These are phyloP conservation scores for Leucophora obtusa DNA, from an alignment of 2,888 invertebrate species.

Conservation along the genomic window DNA sequence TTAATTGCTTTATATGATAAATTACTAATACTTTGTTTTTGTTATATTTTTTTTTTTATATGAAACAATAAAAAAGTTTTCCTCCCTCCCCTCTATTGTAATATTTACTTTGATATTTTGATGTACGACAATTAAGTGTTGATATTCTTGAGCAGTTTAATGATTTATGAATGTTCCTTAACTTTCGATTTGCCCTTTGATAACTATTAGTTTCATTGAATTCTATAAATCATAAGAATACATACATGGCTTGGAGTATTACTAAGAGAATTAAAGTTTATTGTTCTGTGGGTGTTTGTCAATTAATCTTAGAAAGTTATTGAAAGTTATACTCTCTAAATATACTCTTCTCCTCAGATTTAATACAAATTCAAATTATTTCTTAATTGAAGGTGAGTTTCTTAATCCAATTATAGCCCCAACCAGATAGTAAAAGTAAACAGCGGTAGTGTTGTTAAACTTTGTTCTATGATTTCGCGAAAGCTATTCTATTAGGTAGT, in stretches of 20 bases:
- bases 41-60: not conserved
- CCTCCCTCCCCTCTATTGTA: not conserved
- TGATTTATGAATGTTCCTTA: constrained; percentile 5
- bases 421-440: no score
- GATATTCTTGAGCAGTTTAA: constrained; percentile 31
- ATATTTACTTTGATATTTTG: not conserved
- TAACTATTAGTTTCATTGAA: constrained; percentile 20
- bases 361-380: no score
- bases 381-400: no score
- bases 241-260: constrained; percentile 15
- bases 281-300: constrained; percentile 17
- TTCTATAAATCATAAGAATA: not conserved
- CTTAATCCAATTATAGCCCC: no score
- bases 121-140: constrained; percentile 34
- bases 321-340: no score
- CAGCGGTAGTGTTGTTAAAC: no score
- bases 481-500: no score
- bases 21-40: constrained; percentile 47
- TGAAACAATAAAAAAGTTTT: constrained; percentile 23
- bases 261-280: constrained; percentile 45
- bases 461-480: no score
- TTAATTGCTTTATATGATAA: constrained; percentile 69
- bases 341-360: no score
- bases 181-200: constrained; percentile 43
- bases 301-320: no score